phyloP scores from a whole-genome alignment of 2,797 vertebrate species.

The Scyliorhinus canicula region DNA sequence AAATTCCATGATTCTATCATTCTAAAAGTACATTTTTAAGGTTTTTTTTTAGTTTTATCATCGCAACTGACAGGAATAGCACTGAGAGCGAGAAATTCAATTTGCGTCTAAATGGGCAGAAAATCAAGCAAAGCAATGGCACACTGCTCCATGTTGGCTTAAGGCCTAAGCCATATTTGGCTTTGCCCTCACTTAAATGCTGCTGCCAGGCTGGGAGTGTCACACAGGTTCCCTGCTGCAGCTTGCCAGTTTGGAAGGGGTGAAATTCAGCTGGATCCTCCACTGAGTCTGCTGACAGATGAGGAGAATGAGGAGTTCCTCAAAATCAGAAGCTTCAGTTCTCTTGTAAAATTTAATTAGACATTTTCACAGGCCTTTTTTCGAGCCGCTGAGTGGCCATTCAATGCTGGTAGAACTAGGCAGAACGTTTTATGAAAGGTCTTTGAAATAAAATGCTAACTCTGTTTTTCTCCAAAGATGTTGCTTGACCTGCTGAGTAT shows the following conservation, averaged over 20 bases:
- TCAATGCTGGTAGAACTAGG: background rate
- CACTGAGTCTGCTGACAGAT: background rate
- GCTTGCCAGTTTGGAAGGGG: background rate
- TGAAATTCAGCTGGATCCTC: background rate
- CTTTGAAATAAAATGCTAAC: background rate
- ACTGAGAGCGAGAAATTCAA: background rate
- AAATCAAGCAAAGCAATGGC: background rate
- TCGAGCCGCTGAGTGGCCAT: background rate
- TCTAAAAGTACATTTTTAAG: background rate
- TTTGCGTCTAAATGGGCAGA: background rate
- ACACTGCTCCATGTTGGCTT: background rate
- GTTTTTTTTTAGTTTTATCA: background rate
- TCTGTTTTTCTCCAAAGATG: background rate
- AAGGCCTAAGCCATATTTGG: background rate
- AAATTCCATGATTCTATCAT: background rate
- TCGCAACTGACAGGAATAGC: background rate
- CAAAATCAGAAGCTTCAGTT: background rate
- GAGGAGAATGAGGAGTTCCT: background rate
- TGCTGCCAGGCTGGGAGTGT: background rate
- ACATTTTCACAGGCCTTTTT: background rate
- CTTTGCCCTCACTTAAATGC: background rate
- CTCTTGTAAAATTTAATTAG: background rate
- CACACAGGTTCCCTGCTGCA: background rate
- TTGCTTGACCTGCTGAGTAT: background rate
- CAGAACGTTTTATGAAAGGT: background rate